Base-by-base conservation (phyloP, 2,888 invertebrate genomes). In the Scaptomyza reducta region DNA sequence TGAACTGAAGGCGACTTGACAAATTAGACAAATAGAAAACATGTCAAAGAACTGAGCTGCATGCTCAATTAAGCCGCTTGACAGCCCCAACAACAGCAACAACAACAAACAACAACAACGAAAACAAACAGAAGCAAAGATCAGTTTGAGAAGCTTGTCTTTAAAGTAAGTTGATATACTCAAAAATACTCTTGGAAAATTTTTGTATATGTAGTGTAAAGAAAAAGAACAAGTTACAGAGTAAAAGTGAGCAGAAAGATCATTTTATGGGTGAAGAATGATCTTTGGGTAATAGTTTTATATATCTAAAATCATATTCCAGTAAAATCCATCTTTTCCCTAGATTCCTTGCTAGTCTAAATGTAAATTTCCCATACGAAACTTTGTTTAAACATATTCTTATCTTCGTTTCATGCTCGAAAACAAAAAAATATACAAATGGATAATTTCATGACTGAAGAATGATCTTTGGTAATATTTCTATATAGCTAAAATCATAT, bases 11-110 rank as follows among this genome's bases (percentile, higher is more conserved):
- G 60, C 78, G 54, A 72, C 65, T 68, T 82, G 79, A 87, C 85
- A 87, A 85, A 81, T 85, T 87, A 70, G 83, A 79, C 74, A 79
- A 85, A 87, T 86, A 85, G 83, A 77, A 88, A 87, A 85, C 79
- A 88, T 82, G 86, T 85, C 85, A 73, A 74, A 76, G 60, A 77
- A 70, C 70, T 71, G 78, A 72, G 67, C 69, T 76, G 51, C 68
- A 87, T 81, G 81, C 86, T 66, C 86, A 87, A 85, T 85, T 85
- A 82, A 85, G 82, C 83, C 64, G 82, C 82, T 79, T 74, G 78
- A 68, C 70, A 65, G 62, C 41, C 46, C 22, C 38, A 27, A 27
- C 72, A 40, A 59, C 58, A 40, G 41, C 59, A 53, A 27, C 54
- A 58, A n/a, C 53, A 46, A 9, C 46, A 42, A 18, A 22, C 22